Evolutionary conservation across 2,797 vertebrate species (phyloP).

Genomic region (Chelidonichthys spinosus): DNA sequence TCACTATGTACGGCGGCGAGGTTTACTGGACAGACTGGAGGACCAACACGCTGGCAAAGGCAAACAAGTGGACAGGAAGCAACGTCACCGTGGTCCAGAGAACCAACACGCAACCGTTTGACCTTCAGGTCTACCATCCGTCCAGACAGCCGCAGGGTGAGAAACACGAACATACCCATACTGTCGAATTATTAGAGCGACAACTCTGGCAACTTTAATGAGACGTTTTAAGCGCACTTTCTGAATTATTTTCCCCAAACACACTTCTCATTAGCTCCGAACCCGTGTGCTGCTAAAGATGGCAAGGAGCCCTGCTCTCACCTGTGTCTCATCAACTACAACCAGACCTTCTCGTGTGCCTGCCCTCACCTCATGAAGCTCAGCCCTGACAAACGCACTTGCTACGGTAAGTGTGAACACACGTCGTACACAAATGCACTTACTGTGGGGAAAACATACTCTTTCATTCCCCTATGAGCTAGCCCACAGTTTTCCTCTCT

Average conservation of each 20-base stretch:
- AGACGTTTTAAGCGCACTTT: background rate
- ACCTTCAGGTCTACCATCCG: constrained; percentile 96
- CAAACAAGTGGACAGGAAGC: constrained; percentile 96
- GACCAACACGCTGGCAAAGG: constrained; percentile 95
- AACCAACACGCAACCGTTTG: constrained; percentile 96
- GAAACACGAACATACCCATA: constrained; percentile 2
- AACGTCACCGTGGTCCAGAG: constrained; percentile 97
- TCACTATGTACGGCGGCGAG: constrained; percentile 95
- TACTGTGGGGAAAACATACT: background rate
- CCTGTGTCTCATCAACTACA: constrained; percentile 96
- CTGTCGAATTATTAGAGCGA: background rate
- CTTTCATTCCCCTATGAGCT: constrained; percentile 23
- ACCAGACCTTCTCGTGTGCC: constrained; percentile 91
- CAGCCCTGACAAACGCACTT: constrained; percentile 89
- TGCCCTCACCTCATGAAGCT: constrained; percentile 97
- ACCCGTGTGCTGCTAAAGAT: constrained; percentile 91
- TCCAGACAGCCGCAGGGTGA: constrained; percentile 94
- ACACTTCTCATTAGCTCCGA: constrained; percentile 84
- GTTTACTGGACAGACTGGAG: constrained; percentile 99
- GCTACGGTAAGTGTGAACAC: constrained; percentile 85
- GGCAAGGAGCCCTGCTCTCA: constrained; percentile 94
- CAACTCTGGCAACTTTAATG: background rate
- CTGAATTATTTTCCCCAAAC: background rate
- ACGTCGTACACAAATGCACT: background rate
- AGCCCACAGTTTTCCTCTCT: constrained; percentile 3